Conservation (phyloP, 2,888 invertebrate species). For the Tromatobia lineatoria region DNA sequence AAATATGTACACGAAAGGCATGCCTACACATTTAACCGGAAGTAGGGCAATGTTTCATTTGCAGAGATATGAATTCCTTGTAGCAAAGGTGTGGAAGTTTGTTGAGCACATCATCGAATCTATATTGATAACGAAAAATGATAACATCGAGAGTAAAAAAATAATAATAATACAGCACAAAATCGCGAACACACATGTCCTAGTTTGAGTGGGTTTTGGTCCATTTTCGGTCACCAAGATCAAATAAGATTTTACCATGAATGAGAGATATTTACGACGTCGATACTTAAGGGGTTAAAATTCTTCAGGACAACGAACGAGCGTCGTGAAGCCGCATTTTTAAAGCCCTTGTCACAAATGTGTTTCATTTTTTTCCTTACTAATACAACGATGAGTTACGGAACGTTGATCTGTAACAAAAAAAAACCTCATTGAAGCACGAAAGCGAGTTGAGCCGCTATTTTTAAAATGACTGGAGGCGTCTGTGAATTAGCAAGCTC, state of each 20-base stretch:
- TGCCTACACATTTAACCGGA: slow-evolving; percentile 21
- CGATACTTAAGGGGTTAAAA: not conserved
- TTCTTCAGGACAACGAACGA: slow-evolving; percentile 4
- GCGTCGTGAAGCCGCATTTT: not conserved
- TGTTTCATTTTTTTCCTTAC: slow-evolving; percentile 15
- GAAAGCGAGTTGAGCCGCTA: slow-evolving; percentile 43
- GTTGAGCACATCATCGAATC: slow-evolving; percentile 1
- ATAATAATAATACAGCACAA: not conserved
- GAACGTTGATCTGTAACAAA: not conserved
- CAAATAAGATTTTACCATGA: no score
- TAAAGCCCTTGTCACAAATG: slow-evolving; percentile 11
- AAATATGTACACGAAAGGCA: not conserved
- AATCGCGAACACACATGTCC: not conserved
- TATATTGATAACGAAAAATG: not conserved
- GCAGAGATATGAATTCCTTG: slow-evolving; percentile 41
- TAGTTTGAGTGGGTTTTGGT: no score
- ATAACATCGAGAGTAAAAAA: no score
- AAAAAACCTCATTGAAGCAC: slow-evolving; percentile 33
- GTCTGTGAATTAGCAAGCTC: slow-evolving; percentile 62
- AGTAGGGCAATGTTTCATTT: slow-evolving; percentile 26
- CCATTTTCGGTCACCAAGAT: no score
- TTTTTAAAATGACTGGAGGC: slow-evolving; percentile 63
- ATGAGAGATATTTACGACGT: no score
- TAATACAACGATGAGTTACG: slow-evolving; percentile 35
- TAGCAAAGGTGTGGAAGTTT: slow-evolving; percentile 33